Evolutionary conservation across 2,888 invertebrate species (phyloP), one percentile per base, ranked within the genome.

Genomic region (Oxyscelio sp.): DNA sequence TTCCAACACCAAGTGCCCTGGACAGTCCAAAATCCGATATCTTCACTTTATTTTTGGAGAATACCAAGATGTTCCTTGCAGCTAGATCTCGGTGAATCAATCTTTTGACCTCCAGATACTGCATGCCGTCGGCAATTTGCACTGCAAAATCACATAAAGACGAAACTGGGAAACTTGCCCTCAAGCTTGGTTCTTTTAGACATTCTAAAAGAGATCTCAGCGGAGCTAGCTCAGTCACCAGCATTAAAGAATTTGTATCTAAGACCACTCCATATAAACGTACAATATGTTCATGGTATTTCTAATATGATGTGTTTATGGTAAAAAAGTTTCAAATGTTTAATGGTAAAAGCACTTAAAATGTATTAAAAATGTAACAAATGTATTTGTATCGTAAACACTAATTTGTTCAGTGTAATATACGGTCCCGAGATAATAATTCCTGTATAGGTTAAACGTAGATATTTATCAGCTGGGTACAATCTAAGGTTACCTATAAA

Each of bases 1-100:
- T 99, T 27, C 99, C 99, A 58, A 98, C 98, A 1, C 99, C 99
- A 68, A 99, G 95, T 0, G 99, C 99, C 70, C 99, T 96, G 0
- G 99, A 99, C 66, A 99, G 94, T 4, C 99, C 99, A 94, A 99
- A 99, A 93, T 99, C 99, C 0, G 99, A 99, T 86, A 99, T 99
- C 95, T 99, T 99, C 5, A 99, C 99, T 95, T 97, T 98, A 92
- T 98, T 97, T 94, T 98, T 98, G 81, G 97, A 97, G 94, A 99
- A 99, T 0, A 99, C 99, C 89, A 99, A 96, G 90, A 99, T 99
- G 95, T 99, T 99, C 89, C 99, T 96, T 31, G 99, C 99, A 2
- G 99, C 99, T 92, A 99, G 96, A 95, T 99, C 99, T 90, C 99
- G 96, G 95, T 99, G 99, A 92, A 99, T 99, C 91, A 99, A 96